A percentile compares a stretch with the other conserved stretches of the same genome.
Evolutionary conservation across 1,140 invertebrate species (phyloP).

Genomic region (Drosophila sturtevanti): DNA sequence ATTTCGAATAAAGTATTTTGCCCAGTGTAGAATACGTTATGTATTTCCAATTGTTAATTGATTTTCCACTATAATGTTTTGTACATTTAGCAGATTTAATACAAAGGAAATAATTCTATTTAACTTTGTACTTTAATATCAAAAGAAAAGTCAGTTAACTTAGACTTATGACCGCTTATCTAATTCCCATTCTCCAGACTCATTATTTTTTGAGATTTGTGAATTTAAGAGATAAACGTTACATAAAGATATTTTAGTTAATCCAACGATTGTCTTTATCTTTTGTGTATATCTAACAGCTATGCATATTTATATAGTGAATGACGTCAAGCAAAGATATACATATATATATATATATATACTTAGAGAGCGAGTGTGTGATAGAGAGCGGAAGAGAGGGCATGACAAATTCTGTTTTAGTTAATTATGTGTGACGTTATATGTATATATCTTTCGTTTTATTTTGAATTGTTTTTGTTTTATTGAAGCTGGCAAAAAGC

Average conservation of each 20-base stretch:
- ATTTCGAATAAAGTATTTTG: too few species aligned
- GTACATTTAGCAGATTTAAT: too few species aligned
- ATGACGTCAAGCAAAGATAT: slow-evolving; percentile 57
- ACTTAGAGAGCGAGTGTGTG: slow-evolving; percentile 31
- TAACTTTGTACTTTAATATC: too few species aligned
- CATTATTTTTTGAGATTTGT: background rate
- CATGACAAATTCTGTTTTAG: slow-evolving; percentile 36
- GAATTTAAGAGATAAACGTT: background rate
- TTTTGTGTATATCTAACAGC: slow-evolving; percentile 8
- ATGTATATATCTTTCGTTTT: slow-evolving; percentile 18
- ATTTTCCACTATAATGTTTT: too few species aligned
- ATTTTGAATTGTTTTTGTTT: slow-evolving; percentile 22
- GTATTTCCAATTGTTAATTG: too few species aligned
- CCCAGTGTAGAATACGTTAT: too few species aligned
- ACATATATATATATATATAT: background rate
- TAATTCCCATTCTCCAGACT: background rate
- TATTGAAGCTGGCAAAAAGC: slow-evolving; percentile 18
- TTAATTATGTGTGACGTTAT: slow-evolving; percentile 69
- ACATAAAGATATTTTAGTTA: background rate
- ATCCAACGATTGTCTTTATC: slow-evolving; percentile 10
- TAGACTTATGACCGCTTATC: too few species aligned
- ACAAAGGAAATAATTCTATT: too few species aligned
- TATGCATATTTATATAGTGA: slow-evolving; percentile 54
- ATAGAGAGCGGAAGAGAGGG: background rate
- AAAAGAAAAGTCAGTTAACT: too few species aligned